Evolutionary conservation across 1,140 invertebrate genomes (phyloP).

Genomic region (Drosophila paulistorum): DNA sequence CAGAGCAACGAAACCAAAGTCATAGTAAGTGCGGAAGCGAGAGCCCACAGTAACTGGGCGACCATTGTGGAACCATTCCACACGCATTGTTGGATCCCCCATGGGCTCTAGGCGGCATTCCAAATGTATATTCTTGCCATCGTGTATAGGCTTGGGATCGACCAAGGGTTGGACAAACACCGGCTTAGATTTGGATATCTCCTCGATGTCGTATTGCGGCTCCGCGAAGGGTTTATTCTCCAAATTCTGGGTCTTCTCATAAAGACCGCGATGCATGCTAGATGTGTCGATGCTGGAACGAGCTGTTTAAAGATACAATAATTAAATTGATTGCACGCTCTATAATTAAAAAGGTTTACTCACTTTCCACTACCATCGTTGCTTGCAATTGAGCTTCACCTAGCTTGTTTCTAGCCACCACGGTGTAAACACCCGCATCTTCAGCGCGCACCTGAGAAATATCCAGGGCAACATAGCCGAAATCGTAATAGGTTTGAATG

Average conservation of each 20-base stretch:
- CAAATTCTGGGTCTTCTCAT: constrained; percentile 93
- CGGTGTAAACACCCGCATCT: constrained; percentile 94
- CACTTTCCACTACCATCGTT: constrained; percentile 94
- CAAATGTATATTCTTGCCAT: constrained; percentile 95
- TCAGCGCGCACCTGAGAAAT: constrained; percentile 94
- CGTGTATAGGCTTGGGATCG: constrained; percentile 91
- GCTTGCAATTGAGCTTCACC: constrained; percentile 93
- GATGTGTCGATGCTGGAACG: constrained; percentile 93
- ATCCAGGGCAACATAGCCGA: constrained; percentile 97
- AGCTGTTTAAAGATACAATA: constrained; percentile 84
- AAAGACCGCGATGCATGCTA: constrained; percentile 92
- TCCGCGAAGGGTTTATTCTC: constrained; percentile 94
- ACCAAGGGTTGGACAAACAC: constrained; percentile 93
- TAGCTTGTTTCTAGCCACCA: constrained; percentile 93
- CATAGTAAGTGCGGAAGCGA: constrained; percentile 96
- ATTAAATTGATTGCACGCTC: background rate
- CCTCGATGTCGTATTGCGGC: constrained; percentile 94
- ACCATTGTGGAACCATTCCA: constrained; percentile 98
- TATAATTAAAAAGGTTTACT: constrained; percentile 79
- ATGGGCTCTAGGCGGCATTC: constrained; percentile 96
- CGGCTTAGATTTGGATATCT: constrained; percentile 96
- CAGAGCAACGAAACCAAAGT: constrained; percentile 96
- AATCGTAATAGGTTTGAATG: constrained; percentile 96
- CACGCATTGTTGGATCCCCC: constrained; percentile 97
- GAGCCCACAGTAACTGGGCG: constrained; percentile 93